Evolutionary conservation across 2,888 invertebrate genomes (phyloP), one percentile per base, ranked within the genome.

Genomic region (Brassicogethes aeneus): DNA sequence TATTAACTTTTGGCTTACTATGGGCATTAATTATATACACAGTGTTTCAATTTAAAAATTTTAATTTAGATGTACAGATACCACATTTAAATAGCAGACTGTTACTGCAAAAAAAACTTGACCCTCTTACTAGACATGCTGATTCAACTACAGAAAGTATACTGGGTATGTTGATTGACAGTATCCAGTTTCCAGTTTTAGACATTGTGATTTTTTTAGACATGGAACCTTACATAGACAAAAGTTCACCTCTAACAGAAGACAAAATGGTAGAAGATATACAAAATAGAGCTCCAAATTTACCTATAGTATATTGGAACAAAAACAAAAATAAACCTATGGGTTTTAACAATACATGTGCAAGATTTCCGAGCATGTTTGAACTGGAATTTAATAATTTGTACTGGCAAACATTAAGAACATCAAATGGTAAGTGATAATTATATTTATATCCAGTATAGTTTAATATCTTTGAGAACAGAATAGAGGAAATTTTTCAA

Each of bases 331-430:
- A 85, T 62, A 85, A 85, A 65, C 77, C 80, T 51, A 73, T 76
- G 53, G 74, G 71, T 2, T 75, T 79, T 44, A 84, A 82, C 65
- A 78, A 77, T 54, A 80, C 80, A 44, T 90, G 90, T 69, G 86
- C 88, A 43, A 80, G 83, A 51, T 89, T 88, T 65, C 93, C 93
- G 1, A 86, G 82, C 43, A 82, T 92, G 52, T 91, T 86, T 68
- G 93, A 93, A 59, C 71, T 93, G 47, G 88, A 93, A 65, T 93
- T 90, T 71, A 91, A 91, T 70, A 93, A 93, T 64, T 79, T 89
- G 40, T 92, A 92, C 67, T 93, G 93, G 93, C 93, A 93, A 70
- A 86, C 85, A 36, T 63, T 91, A 62, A 77, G 78, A 52, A 81
- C 87, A 3, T 75, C 78, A 30, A 86, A 90, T 56, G 90, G 91